phyloP scores from a whole-genome alignment of 2,113 vertebrate genomes.

The Clupea harengus region DNA sequence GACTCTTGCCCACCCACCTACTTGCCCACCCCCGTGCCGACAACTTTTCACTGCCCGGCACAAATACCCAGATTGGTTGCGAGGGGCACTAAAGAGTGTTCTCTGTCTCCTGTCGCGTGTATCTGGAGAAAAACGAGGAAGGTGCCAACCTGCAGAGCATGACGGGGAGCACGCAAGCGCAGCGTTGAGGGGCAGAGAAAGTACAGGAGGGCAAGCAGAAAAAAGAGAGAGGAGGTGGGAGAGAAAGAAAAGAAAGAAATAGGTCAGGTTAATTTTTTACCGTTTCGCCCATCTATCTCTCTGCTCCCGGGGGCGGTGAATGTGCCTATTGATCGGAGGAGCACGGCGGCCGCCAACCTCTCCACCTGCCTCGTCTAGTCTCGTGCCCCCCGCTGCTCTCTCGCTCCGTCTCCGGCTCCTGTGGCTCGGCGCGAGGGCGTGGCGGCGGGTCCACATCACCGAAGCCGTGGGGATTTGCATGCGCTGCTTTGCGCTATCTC shows the following conservation, averaged over 20 bases:
- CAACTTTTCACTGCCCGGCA: background rate
- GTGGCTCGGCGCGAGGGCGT: no score
- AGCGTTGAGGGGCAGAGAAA: background rate
- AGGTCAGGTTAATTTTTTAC: constrained; percentile 15
- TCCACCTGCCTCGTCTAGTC: background rate
- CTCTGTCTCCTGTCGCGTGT: background rate
- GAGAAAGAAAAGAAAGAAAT: background rate
- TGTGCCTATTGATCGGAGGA: constrained; percentile 55
- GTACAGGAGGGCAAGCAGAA: background rate
- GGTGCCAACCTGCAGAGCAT: background rate
- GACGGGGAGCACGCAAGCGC: no score
- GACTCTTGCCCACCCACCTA: background rate
- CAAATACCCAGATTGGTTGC: background rate
- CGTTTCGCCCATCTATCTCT: constrained; percentile 31
- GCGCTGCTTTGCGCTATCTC: background rate
- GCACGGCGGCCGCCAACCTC: background rate
- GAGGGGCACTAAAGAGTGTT: background rate
- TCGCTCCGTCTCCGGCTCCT: no score
- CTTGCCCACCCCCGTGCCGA: background rate
- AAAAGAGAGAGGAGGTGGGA: background rate
- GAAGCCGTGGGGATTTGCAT: background rate
- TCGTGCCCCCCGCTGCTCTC: no score
- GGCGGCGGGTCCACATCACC: background rate
- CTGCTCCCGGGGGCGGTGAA: constrained; percentile 43
- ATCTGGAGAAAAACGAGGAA: background rate